Evolutionary conservation across 2,113 vertebrate species (phyloP), one percentile per base, ranked within the genome.

Genomic region (Seriola dumerili): DNA sequence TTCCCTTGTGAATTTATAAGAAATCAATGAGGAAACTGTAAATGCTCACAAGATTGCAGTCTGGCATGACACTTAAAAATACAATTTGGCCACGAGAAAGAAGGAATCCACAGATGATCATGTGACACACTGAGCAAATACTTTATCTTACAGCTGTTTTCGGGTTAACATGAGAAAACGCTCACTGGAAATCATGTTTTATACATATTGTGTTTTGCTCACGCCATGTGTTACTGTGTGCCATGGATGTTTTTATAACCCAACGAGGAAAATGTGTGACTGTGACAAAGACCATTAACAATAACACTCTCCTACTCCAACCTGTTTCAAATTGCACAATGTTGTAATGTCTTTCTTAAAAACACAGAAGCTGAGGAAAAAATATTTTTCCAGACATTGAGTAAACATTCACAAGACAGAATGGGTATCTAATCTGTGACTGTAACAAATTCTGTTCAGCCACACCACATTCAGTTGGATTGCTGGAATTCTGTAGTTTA

Each of bases 211-310:
- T 29, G 58, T 52, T 42, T 57, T 25, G 13, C 52, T 80, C 40
- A 58, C 8, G 8, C 52, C 54, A 19, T n/a, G 54, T 76, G 40
- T 13, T 40, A 6, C 19, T 29, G 38, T 67, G 58, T 67, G 65
- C 32, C 32, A n/a, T 38, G 32, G 7, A 19, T 67, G 17, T 44
- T 70, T 65, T 77, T 14, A 72, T 16, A 40, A 2, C 16, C 29
- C n/a, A 32, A 50, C n/a, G 25, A 38, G 29, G 55, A 71, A 76
- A 84, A 68, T 54, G 48, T 71, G 48, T 80, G 61, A 78, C 61
- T 61, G 14, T 75, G 34, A 59, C 65, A 57, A 68, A 72, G 32
- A n/a, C 4, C 16, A 8, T 29, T 13, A 32, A 58, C 17, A 34
- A 55, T 65, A 61, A 65, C 5, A n/a, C 19, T 46, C 8, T 52